These are phyloP conservation scores for Pollachius pollachius DNA, from an alignment of 2,113 vertebrate species.

Conservation along the genomic window DNA sequence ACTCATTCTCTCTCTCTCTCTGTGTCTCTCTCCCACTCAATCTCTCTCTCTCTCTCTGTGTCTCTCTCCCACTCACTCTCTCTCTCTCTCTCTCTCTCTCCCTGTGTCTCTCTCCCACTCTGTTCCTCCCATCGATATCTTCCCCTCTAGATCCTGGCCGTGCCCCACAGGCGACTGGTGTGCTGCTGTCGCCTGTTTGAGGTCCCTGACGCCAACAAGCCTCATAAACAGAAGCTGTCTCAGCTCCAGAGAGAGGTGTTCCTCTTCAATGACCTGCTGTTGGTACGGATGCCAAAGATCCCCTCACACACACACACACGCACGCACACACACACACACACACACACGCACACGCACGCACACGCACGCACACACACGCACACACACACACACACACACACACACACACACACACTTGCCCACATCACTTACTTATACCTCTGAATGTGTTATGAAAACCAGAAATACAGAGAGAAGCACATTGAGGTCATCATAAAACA, in stretches of 20 bases:
- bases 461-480: too few species aligned
- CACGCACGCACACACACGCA: too few species aligned
- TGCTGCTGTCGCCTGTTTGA: conserved; percentile 98
- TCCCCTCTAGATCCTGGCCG: conserved; percentile 83
- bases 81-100: conserved; percentile 8
- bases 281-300: conserved; percentile 77
- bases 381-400: too few species aligned
- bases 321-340: too few species aligned
- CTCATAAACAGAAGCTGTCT: conserved; percentile 96
- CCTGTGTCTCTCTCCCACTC: conserved; percentile 26
- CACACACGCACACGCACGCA: too few species aligned
- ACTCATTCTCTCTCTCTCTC: conserved; percentile 5
- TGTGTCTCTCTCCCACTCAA: conserved; percentile 29
- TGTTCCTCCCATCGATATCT: conserved; percentile 24
- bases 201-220: conserved; percentile 92
- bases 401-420: too few species aligned
- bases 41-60: conserved; percentile 27
- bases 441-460: too few species aligned
- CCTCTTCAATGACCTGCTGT: conserved; percentile 96
- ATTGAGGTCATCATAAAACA: too few species aligned
- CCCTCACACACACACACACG: background rate
- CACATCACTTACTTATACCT: too few species aligned
- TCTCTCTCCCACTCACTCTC: conserved; percentile 21
- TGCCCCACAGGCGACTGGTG: conserved; percentile 93
- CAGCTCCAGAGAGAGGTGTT: conserved; percentile 97